A percentile compares a stretch with the other conserved stretches of the same genome.
Evolutionary conservation across 2,888 invertebrate genomes (phyloP).

Genomic region (Drosophila demipolita): DNA sequence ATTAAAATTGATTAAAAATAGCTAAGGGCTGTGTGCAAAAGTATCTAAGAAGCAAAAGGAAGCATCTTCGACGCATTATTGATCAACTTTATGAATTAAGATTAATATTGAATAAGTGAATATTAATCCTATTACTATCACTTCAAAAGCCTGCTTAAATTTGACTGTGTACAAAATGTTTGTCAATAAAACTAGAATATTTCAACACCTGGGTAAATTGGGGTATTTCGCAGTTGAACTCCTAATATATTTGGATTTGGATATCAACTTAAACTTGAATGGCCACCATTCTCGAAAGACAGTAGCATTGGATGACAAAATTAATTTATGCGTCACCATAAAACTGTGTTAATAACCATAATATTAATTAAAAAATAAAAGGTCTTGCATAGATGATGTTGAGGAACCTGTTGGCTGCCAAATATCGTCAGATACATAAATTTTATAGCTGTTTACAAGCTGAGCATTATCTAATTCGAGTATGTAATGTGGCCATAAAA

Average conservation of each 20-base stretch:
- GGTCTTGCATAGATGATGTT: slow-evolving; percentile 8
- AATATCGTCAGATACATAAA: slow-evolving; percentile 14
- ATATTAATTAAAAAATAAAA: slow-evolving; percentile 10
- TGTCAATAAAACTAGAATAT: background rate
- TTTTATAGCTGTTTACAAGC: slow-evolving; percentile 21
- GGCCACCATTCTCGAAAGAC: slow-evolving; percentile 1
- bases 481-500: slow-evolving; percentile 40
- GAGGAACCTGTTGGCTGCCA: slow-evolving; percentile 33
- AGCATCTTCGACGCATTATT: background rate
- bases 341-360: slow-evolving; percentile 35
- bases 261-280: slow-evolving; percentile 1
- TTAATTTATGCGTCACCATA: slow-evolving; percentile 14
- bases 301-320: background rate
- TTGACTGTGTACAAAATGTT: background rate
- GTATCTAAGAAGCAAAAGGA: background rate
- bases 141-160: background rate
- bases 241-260: background rate
- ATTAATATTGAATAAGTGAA: background rate
- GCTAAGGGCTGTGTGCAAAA: background rate
- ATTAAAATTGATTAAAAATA: background rate
- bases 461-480: slow-evolving; percentile 66
- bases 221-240: background rate
- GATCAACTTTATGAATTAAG: background rate
- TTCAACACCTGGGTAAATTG: background rate
- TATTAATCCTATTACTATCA: background rate